A percentile compares a stretch with the other conserved stretches of the same genome.
Conservation (phyloP, 2,113 vertebrate species). For the Calypte anna region DNA sequence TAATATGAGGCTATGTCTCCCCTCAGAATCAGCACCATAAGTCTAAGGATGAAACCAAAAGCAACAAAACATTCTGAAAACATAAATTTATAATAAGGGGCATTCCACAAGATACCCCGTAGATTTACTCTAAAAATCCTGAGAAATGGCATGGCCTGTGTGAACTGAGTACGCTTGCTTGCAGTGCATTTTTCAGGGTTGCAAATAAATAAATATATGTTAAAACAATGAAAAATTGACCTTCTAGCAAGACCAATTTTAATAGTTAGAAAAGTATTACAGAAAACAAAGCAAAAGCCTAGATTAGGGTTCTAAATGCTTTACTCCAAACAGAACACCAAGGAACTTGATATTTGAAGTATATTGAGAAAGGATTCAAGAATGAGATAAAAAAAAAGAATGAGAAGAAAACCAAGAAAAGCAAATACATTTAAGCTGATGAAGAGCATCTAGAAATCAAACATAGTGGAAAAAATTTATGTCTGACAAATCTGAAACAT, state of each 20-base stretch:
- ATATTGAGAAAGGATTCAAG: neutral
- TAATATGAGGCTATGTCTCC: neutral
- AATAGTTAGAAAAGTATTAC: neutral
- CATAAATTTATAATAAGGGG: neutral
- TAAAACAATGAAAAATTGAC: neutral
- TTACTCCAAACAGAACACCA: neutral
- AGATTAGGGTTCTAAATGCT: neutral
- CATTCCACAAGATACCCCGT: neutral
- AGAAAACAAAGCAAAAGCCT: neutral
- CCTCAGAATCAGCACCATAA: neutral
- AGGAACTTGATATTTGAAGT: neutral
- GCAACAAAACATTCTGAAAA: neutral
- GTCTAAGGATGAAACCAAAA: neutral
- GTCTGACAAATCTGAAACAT: neutral
- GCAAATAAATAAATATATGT: neutral
- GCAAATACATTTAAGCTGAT: neutral
- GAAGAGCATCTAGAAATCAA: neutral
- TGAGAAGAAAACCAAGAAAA: neutral
- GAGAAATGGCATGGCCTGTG: neutral
- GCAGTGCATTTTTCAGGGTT: neutral
- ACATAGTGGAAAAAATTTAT: neutral
- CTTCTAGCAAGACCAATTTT: neutral
- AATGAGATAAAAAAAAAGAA: neutral
- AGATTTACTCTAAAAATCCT: neutral
- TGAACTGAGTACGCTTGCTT: neutral